Conservation (phyloP, 2,113 vertebrate species). For the Callipepla squamata region DNA sequence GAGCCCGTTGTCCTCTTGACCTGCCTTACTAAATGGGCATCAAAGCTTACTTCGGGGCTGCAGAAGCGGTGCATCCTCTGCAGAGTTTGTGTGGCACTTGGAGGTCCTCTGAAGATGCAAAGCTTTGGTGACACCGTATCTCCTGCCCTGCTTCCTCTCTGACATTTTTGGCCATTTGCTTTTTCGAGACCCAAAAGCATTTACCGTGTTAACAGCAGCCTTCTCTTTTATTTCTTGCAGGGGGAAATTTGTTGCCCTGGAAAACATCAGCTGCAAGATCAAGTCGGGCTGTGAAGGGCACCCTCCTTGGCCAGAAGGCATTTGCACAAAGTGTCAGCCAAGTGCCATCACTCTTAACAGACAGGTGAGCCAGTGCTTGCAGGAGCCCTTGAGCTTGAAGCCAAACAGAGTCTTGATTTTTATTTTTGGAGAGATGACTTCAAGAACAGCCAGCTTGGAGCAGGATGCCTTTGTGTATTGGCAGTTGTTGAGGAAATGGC, state of each 20-base stretch:
- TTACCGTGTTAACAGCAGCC: background rate
- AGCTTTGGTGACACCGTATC: rapidly evolving
- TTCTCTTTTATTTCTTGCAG: conserved; percentile 66
- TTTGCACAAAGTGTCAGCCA: conserved; percentile 98
- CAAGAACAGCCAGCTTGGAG: background rate
- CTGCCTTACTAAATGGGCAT: background rate
- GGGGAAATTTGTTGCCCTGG: conserved; percentile 96
- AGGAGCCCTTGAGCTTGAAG: background rate
- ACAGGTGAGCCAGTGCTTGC: conserved; percentile 82
- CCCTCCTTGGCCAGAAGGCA: conserved; percentile 96
- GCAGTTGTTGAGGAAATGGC: background rate
- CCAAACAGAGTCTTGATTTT: background rate
- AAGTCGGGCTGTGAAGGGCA: conserved; percentile 97
- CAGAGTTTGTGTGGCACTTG: background rate
- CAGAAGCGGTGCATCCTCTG: rapidly evolving
- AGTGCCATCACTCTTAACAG: conserved; percentile 97
- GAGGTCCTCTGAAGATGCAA: background rate
- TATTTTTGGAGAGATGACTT: background rate
- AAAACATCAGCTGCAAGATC: conserved; percentile 99
- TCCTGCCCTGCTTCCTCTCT: background rate
- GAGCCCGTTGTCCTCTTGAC: background rate
- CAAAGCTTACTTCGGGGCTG: background rate
- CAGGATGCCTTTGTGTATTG: background rate
- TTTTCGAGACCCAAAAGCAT: background rate
- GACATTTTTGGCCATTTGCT: background rate